Evolutionary conservation across 2,113 vertebrate species (phyloP).

Genomic region (Sapajus apella): DNA sequence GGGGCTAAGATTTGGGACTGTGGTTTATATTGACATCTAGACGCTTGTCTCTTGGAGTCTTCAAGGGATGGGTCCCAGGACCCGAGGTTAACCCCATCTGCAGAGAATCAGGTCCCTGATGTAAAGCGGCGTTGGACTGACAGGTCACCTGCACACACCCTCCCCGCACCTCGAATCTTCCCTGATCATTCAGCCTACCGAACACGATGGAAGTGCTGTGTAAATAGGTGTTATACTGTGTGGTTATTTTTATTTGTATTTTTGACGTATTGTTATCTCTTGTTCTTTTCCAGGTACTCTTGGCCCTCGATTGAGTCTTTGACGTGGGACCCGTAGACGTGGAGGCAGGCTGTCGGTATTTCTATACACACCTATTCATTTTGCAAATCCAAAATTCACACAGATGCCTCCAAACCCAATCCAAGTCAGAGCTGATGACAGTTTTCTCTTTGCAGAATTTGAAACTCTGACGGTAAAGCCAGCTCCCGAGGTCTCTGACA

Average conservation of each 20-base stretch:
- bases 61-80: not conserved
- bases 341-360: not conserved
- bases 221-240: not conserved
- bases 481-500: not conserved
- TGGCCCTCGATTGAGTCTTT: not conserved
- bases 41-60: not conserved
- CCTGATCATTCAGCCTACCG: not conserved
- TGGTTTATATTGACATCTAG: not conserved
- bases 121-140: accelerated
- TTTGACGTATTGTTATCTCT: not conserved
- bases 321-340: accelerated
- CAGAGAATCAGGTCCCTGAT: not conserved
- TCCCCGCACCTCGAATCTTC: not conserved
- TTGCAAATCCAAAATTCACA: not conserved
- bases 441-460: not conserved
- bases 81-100: not conserved
- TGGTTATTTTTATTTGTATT: not conserved
- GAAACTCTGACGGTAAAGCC: not conserved
- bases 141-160: not conserved
- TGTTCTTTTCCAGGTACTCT: not conserved
- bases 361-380: not conserved
- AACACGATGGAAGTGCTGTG: not conserved
- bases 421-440: not conserved
- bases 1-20: not conserved
- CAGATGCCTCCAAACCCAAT: not conserved